Evolutionary conservation across 2,888 invertebrate species (phyloP).

Genomic region (Chloroclysta siterata): DNA sequence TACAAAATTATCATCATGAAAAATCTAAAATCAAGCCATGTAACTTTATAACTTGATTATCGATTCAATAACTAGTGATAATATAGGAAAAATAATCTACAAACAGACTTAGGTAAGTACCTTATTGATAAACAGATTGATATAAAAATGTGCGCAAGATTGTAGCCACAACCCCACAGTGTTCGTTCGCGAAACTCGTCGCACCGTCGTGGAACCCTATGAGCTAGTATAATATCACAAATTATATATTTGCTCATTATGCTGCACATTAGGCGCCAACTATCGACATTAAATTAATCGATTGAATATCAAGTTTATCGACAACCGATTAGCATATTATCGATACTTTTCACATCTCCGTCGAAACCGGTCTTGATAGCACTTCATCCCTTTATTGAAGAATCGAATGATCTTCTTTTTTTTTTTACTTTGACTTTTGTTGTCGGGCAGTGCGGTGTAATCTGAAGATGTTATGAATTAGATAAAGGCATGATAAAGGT

Average conservation of each 20-base stretch:
- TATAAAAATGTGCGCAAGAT: no score
- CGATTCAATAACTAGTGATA: no score
- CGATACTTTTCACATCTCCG: slow-evolving; percentile 27
- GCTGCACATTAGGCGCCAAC: slow-evolving; percentile 1
- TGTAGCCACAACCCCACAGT: no score
- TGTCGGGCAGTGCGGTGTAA: slow-evolving; percentile 12
- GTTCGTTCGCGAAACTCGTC: background rate
- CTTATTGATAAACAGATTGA: no score
- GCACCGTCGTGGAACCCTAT: slow-evolving; percentile 1
- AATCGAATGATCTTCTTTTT: slow-evolving; percentile 32
- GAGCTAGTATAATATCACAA: background rate
- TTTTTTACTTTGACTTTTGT: slow-evolving; percentile 23
- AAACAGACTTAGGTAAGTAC: no score
- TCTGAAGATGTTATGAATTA: slow-evolving; percentile 21
- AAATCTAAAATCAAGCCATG: no score
- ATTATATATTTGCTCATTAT: background rate
- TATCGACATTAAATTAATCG: slow-evolving; percentile 11
- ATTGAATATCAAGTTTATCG: slow-evolving; percentile 23
- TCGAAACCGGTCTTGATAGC: slow-evolving; percentile 25
- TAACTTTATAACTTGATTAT: no score
- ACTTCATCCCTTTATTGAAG: slow-evolving; percentile 28
- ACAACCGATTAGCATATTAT: slow-evolving; percentile 28
- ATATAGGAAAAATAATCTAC: no score
- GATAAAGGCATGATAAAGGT: slow-evolving; percentile 8
- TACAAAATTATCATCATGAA: no score